Percentiles rank a stretch among this genome's conserved stretches.
Conservation (phyloP, 2,888 invertebrate genomes). For the Trachelus iudaicus region DNA sequence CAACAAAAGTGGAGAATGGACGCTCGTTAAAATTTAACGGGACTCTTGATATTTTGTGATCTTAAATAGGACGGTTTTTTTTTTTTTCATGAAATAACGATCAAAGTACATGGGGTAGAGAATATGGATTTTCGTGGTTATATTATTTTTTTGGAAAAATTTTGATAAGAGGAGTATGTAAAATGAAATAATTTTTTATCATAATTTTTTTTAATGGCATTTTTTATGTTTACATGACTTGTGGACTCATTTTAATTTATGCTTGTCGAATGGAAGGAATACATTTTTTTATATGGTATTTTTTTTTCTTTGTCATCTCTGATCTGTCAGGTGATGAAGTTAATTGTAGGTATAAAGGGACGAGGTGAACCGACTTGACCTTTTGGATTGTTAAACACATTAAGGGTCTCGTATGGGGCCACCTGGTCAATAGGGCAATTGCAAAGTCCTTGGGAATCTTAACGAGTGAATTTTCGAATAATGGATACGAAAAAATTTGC, state of each 20-base stretch:
- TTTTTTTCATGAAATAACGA: background rate
- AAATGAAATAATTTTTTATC: background rate
- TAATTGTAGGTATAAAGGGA: background rate
- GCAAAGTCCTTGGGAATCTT: background rate
- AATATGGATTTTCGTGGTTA: background rate
- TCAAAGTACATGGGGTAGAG: background rate
- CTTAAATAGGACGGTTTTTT: background rate
- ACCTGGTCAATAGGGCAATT: background rate
- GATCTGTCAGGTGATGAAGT: background rate
- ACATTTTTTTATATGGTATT: background rate
- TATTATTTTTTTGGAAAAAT: background rate
- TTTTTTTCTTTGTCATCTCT: background rate
- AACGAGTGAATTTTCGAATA: background rate
- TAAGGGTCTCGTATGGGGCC: background rate
- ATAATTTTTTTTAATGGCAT: background rate
- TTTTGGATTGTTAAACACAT: background rate
- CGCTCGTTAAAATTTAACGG: conserved; percentile 1
- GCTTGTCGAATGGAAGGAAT: background rate
- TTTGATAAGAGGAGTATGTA: too few relatives aligned
- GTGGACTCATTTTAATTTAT: background rate
- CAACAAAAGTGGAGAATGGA: background rate
- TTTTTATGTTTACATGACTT: background rate
- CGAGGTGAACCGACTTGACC: background rate
- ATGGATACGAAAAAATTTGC: background rate
- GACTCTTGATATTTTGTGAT: background rate